Percentiles rank a stretch among this genome's conserved stretches.
Evolutionary conservation across 2,113 vertebrate species (phyloP).

Genomic region (Chionomys nivalis): DNA sequence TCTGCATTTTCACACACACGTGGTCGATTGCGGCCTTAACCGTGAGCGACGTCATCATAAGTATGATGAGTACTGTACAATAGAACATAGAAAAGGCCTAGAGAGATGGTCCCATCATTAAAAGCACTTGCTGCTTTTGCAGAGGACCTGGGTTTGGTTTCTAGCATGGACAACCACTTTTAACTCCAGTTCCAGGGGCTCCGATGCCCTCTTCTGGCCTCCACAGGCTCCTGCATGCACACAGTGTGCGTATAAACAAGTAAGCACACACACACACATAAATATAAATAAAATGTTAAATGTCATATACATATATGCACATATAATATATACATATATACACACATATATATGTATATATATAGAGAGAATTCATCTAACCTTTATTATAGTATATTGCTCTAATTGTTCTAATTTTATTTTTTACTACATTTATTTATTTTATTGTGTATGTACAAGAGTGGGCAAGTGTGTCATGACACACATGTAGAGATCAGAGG

Average conservation of each 20-base stretch:
- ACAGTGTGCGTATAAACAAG: not conserved
- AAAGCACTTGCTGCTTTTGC: not conserved
- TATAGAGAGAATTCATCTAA: not conserved
- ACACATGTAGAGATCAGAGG: not conserved
- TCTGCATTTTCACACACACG: not conserved
- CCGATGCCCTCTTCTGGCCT: not conserved
- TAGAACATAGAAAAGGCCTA: not conserved
- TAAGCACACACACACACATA: too few species aligned
- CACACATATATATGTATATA: too few species aligned
- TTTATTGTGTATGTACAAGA: not conserved
- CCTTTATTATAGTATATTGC: not conserved
- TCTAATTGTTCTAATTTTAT: not conserved
- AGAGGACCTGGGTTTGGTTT: not conserved
- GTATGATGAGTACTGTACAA: not conserved
- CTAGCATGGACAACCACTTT: not conserved
- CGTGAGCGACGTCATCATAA: not conserved
- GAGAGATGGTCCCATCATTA: not conserved
- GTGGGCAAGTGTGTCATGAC: not conserved
- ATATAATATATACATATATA: too few species aligned
- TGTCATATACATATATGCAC: too few species aligned
- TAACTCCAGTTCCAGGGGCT: not conserved
- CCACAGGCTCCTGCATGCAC: not conserved
- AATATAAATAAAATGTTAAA: not conserved
- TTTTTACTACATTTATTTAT: not conserved
- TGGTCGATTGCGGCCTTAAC: not conserved